Base-by-base conservation (phyloP, 2,797 vertebrate genomes). In the Sandelia bainsii region DNA sequence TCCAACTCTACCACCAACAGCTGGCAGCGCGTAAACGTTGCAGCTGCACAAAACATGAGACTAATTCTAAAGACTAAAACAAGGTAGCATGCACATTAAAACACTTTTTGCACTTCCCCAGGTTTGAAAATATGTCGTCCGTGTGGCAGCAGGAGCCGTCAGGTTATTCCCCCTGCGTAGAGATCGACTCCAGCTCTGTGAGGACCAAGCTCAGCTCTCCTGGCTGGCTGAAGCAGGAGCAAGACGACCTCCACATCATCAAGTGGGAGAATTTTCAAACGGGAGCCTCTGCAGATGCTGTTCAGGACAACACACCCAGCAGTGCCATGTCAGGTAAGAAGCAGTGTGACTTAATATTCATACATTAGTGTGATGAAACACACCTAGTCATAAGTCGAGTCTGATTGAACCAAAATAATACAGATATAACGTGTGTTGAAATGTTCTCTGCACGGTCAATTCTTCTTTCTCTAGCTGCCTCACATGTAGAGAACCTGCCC, bases 301-400 rank as follows among this genome's bases (percentile, higher is more conserved):
- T 93, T 7, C 93, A 93, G 83, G 92, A 94, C 87, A 93, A 92
- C 84, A 94, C 92, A 0, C 92, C 92, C 71, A 94, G 90, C 89
- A 94, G 93, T 8, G 93, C 92, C 70, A 90, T 93, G 85, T 91
- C 93, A 3, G 89, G 93, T 94, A 56, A 54, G 0, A n/a, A n/a
- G 2, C 5, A 1, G 27, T 10, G n/a, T 19, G 7, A 8, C 5
- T 7, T 44, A 0, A 17, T 23, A 13, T 19, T 46, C 39, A 22
- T 8, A n/a, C 10, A 5, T 14, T 6, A 14, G 34, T 29, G 25
- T 27, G 16, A 29, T 19, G 9, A 53, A n/a, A 53, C 4, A 16
- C 8, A 37, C 9, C 2, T 29, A 29, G 27, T 29, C 27, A 29
- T 3, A 29, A 29, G 27, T 29, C 27, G 27, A 29, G 27, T 29